A percentile compares a stretch with the other conserved stretches of the same genome.
Evolutionary conservation across 2,797 vertebrate species (phyloP).

Genomic region (Anabacerthia variegaticeps): DNA sequence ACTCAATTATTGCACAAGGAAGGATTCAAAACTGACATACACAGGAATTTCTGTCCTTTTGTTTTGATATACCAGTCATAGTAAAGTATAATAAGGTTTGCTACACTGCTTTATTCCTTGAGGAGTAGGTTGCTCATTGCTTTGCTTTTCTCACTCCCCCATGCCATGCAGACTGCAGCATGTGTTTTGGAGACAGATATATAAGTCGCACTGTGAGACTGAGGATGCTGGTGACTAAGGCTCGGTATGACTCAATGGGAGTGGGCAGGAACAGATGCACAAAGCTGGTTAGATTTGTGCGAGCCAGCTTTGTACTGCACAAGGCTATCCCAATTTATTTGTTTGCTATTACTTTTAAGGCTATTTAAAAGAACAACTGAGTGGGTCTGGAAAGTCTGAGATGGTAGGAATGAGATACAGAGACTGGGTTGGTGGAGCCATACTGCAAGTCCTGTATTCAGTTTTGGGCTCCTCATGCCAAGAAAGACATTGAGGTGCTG

Average conservation of each 20-base stretch:
- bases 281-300: conserved; percentile 15
- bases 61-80: not conserved
- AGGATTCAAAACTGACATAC: not conserved
- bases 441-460: not conserved
- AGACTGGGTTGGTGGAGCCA: not conserved
- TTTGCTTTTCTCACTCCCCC: conserved; percentile 3
- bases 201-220: conserved; percentile 39
- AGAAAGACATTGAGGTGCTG: not conserved
- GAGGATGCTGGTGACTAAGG: conserved; percentile 52
- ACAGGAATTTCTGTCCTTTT: not conserved
- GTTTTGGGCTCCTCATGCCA: not conserved
- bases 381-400: not conserved
- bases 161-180: conserved; percentile 11
- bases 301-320: conserved; percentile 15
- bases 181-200: conserved; percentile 34
- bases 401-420: not conserved
- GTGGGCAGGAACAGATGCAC: conserved; percentile 76
- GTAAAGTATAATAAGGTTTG: not conserved
- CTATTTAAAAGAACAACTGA: not conserved
- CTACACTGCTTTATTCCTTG: not conserved
- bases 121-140: not conserved
- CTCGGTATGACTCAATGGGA: conserved; percentile 67
- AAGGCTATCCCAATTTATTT: conserved; percentile 20
- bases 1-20: not conserved
- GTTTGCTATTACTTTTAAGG: not conserved